Percentiles rank a stretch among this genome's conserved stretches.
Evolutionary conservation across 2,797 vertebrate genomes (phyloP).

Genomic region (Myotis pilosus): DNA sequence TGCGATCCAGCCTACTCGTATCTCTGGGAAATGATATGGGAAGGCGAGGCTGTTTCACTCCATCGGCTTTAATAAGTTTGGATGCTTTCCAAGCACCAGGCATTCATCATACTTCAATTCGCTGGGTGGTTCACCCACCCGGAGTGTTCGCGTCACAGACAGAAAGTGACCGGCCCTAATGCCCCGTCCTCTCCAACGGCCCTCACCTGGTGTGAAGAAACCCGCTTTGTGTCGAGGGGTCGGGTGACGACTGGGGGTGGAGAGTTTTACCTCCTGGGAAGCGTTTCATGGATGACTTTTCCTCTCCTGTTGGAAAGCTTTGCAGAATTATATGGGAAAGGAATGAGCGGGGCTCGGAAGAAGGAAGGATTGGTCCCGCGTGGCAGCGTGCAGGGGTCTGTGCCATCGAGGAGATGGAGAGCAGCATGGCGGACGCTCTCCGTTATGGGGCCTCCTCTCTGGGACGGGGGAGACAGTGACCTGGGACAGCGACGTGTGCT

Average conservation of each 20-base stretch:
- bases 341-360: constrained; percentile 53
- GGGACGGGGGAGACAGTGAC: constrained; percentile 83
- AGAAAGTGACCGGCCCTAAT: constrained; percentile 82
- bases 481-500: constrained; percentile 76
- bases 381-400: constrained; percentile 24
- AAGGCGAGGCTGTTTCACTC: constrained; percentile 81
- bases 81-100: constrained; percentile 80
- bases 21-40: constrained; percentile 80
- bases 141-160: constrained; percentile 82
- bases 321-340: constrained; percentile 63
- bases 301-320: constrained; percentile 64
- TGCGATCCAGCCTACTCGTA: constrained; percentile 62
- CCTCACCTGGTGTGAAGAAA: constrained; percentile 80
- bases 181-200: constrained; percentile 80
- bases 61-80: constrained; percentile 85
- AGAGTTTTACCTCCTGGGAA: constrained; percentile 52
- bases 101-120: constrained; percentile 84
- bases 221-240: constrained; percentile 74
- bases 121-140: constrained; percentile 80
- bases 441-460: too few relatives aligned
- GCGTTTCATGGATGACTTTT: constrained; percentile 69
- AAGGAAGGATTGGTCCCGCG: constrained; percentile 71
- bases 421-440: constrained; percentile 20
- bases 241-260: not conserved
- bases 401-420: constrained; percentile 73